Evolutionary conservation across 2,797 vertebrate species (phyloP), one percentile per base, ranked within the genome.

Genomic region (Dendrocincla fuliginosa): DNA sequence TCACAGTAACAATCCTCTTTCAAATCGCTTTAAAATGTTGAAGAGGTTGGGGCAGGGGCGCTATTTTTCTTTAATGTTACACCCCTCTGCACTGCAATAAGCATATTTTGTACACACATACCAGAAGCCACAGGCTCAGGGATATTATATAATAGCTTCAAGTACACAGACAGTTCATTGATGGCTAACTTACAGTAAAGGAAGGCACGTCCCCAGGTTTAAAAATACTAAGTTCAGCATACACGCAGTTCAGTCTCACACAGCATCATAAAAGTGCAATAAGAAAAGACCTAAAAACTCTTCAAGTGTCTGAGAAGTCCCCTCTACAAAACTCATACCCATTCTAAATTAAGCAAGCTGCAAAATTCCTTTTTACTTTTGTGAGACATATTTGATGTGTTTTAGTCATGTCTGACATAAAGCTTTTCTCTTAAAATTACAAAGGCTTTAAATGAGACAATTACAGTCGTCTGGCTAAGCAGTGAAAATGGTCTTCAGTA

Each of bases 11-110:
- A 8, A 68, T 3, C 3, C 56, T 42, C 33, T 69, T 91, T 79
- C 57, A 78, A 70, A 89, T 7, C 35, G 13, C 35, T 92, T 87
- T 52, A 35, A 75, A 89, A 60, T 53, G 13, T 44, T 69, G 25
- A 68, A 22, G 42, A 71, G 23, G 3, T 5, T 17, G 22, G 2
- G 3, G 6, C 3, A 1, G 3, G 2, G 9, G 1, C 10, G 4
- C 24, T 42, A 5, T 32, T 56, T 57, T 16, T 6, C 14, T 41
- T 55, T 79, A 4, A 16, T 49, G 37, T 41, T 61, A 75, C 14
- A 11, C 15, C 55, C 7, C 23, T 30, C 10, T 42, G 13, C 39
- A 35, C 2, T 53, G 24, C 33, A 71, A 44, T 39, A 76, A 49
- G 6, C 6, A 0, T n/a, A 37, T 59, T 59, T 87, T 55, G n/a